A percentile compares a stretch with the other conserved stretches of the same genome.
Conservation (phyloP, 2,888 invertebrate species). For the Apocheima hispidaria region DNA sequence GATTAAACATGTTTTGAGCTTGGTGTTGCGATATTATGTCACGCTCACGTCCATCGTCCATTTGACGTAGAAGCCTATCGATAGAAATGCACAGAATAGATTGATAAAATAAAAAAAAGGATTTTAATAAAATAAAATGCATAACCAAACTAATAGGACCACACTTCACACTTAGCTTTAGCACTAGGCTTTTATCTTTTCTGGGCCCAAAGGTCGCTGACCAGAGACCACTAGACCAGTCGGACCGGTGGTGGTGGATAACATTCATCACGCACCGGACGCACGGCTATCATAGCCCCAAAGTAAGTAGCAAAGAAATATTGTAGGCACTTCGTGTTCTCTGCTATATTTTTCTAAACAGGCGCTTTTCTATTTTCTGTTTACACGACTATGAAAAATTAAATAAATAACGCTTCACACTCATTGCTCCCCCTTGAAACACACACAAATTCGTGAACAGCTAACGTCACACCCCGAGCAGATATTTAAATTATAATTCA, state of each 20-base stretch:
- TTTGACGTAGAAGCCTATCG: too few relatives aligned
- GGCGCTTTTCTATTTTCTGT: not conserved
- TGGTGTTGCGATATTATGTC: not conserved
- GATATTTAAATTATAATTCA: too few relatives aligned
- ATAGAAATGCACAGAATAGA: too few relatives aligned
- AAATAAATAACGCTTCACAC: too few relatives aligned
- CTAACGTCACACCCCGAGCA: too few relatives aligned
- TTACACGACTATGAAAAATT: too few relatives aligned
- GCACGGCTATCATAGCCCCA: not conserved
- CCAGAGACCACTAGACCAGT: not conserved
- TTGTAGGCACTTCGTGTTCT: not conserved
- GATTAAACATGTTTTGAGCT: not conserved
- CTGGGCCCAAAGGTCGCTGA: not conserved
- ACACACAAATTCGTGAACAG: too few relatives aligned
- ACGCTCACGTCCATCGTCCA: too few relatives aligned
- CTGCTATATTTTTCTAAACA: not conserved
- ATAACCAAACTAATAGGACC: not conserved
- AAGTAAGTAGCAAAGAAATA: not conserved
- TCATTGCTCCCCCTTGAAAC: too few relatives aligned
- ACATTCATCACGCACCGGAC: not conserved
- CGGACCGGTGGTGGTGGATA: not conserved
- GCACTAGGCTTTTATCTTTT: not conserved
- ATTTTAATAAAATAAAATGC: too few relatives aligned
- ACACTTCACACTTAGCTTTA: not conserved
- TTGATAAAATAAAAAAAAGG: too few relatives aligned